Percentiles rank a stretch among this genome's conserved stretches.
Evolutionary conservation across 2,113 vertebrate genomes (phyloP).

Genomic region (Pycnonotus jocosus): DNA sequence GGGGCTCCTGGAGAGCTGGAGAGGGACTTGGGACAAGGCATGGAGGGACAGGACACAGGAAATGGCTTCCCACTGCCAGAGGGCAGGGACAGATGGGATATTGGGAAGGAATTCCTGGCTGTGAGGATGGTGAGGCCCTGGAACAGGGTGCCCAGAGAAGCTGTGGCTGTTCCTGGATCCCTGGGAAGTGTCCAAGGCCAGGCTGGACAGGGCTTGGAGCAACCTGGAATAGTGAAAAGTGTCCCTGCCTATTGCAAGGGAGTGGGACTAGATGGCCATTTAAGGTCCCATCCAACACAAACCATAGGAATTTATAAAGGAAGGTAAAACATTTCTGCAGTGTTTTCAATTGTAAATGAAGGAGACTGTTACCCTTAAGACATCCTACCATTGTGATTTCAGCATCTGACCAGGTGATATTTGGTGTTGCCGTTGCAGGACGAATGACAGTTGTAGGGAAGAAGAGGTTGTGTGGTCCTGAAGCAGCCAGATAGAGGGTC

Average conservation of each 20-base stretch:
- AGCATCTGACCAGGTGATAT: constrained; percentile 84
- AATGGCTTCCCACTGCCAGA: neutral
- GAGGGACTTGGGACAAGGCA: neutral
- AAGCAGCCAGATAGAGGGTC: constrained; percentile 87
- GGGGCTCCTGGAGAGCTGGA: neutral
- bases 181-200: neutral
- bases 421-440: constrained; percentile 72
- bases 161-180: neutral
- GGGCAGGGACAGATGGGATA: accelerated
- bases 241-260: neutral
- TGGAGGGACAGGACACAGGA: neutral
- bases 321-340: neutral
- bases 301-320: neutral
- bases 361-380: neutral
- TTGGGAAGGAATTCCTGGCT: neutral
- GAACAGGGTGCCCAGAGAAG: neutral
- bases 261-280: accelerated
- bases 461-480: constrained; percentile 83
- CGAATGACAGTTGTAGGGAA: constrained; percentile 79
- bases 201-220: accelerated
- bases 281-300: neutral
- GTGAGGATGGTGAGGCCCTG: neutral
- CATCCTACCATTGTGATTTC: constrained; percentile 79
- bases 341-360: neutral
- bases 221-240: accelerated